Percentiles rank a stretch among this genome's conserved stretches.
Conservation (phyloP, 2,797 vertebrate genomes). For the Gephyroberyx darwinii region DNA sequence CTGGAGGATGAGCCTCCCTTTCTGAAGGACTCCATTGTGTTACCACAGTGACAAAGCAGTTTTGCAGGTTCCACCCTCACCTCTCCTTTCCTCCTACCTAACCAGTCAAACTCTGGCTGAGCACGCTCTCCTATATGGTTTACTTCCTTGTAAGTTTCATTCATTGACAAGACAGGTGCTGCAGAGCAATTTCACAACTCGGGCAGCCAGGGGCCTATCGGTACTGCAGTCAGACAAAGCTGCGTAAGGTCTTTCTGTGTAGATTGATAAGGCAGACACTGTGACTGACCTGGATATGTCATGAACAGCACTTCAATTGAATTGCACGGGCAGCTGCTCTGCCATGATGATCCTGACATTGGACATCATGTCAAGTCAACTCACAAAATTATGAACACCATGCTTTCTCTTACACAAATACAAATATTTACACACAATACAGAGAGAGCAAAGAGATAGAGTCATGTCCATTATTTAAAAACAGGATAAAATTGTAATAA, state of each 20-base stretch:
- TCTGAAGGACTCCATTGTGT: constrained; percentile 63
- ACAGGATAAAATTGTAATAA: no score
- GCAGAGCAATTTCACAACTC: constrained; percentile 42
- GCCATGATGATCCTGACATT: constrained; percentile 12
- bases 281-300: constrained; percentile 63
- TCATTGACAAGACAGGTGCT: constrained; percentile 52
- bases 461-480: neutral
- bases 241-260: constrained; percentile 32
- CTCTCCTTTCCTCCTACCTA: constrained; percentile 43
- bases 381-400: neutral
- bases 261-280: constrained; percentile 38
- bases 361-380: constrained; percentile 14
- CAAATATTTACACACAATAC: neutral
- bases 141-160: constrained; percentile 74
- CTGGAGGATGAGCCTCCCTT: constrained; percentile 52
- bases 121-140: constrained; percentile 25
- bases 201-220: constrained; percentile 32
- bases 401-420: neutral
- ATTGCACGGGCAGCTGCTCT: constrained; percentile 34
- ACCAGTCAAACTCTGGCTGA: constrained; percentile 31
- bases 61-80: constrained; percentile 75
- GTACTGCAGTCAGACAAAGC: constrained; percentile 30
- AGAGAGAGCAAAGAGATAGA: neutral
- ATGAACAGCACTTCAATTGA: constrained; percentile 26
- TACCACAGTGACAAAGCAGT: constrained; percentile 81